These are phyloP conservation scores for Planococcus citri DNA, from an alignment of 1,140 invertebrate species.

Conservation along the genomic window DNA sequence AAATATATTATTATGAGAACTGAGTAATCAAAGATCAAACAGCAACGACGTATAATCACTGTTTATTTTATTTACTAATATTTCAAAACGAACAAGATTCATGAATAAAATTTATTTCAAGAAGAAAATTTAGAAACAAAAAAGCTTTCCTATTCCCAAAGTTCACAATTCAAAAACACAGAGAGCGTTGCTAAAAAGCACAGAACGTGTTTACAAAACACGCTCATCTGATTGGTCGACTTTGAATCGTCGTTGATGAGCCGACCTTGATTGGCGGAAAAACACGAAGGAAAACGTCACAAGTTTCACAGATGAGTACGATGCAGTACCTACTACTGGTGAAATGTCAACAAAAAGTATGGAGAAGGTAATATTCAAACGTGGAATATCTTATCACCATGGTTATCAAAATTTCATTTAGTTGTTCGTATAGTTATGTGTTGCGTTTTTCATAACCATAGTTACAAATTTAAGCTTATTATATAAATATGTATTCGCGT, in stretches of 20 bases:
- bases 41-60: too few relatives aligned
- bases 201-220: background rate
- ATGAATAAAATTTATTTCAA: too few relatives aligned
- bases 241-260: background rate
- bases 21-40: too few relatives aligned
- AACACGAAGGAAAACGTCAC: background rate
- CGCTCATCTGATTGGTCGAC: background rate
- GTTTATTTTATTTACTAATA: too few relatives aligned
- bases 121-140: too few relatives aligned
- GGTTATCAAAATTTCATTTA: slow-evolving; percentile 14
- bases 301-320: background rate
- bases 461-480: slow-evolving; percentile 18
- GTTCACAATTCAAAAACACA: background rate
- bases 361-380: slow-evolving; percentile 11
- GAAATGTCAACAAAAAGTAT: slow-evolving; percentile 1
- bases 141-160: too few relatives aligned
- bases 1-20: too few relatives aligned
- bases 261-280: background rate
- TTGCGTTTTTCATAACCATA: slow-evolving; percentile 18
- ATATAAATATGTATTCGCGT: slow-evolving; percentile 3
- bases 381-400: slow-evolving; percentile 20
- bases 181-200: background rate
- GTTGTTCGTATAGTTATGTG: slow-evolving; percentile 8
- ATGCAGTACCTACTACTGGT: background rate
- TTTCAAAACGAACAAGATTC: too few relatives aligned